These are phyloP conservation scores for Drosophila testacea DNA, from an alignment of 2,888 invertebrate genomes.

Conservation along the genomic window DNA sequence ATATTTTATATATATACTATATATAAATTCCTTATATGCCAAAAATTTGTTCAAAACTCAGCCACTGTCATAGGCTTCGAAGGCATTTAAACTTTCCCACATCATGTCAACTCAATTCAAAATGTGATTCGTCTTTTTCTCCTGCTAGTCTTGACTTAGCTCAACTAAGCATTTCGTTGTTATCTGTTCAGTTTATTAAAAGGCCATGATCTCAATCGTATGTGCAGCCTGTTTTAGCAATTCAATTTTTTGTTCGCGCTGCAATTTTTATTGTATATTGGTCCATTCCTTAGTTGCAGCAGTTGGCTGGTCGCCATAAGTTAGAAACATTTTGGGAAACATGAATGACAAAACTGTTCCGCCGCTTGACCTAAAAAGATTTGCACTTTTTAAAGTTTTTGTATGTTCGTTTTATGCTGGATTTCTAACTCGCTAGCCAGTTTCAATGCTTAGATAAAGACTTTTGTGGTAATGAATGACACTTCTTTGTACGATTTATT, in stretches of 20 bases:
- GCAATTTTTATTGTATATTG: conserved; percentile 46
- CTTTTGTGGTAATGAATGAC: conserved; percentile 44
- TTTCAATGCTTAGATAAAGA: conserved; percentile 60
- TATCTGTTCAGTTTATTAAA: conserved; percentile 41
- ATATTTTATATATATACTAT: background rate
- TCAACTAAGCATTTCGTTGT: conserved; percentile 54
- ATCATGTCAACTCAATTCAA: background rate
- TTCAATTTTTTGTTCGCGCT: background rate
- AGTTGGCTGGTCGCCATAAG: conserved; percentile 44
- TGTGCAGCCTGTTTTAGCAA: background rate
- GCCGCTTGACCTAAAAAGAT: conserved; percentile 46
- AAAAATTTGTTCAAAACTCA: background rate
- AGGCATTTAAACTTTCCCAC: background rate
- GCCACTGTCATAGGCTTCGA: background rate
- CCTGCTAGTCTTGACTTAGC: background rate
- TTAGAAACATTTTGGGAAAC: conserved; percentile 28
- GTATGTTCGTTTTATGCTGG: conserved; percentile 29
- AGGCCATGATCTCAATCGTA: conserved; percentile 4
- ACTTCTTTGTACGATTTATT: conserved; percentile 14
- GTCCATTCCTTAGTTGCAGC: conserved; percentile 12
- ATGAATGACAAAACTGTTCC: conserved; percentile 39
- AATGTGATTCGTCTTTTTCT: background rate
- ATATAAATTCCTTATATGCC: background rate
- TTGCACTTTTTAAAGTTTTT: conserved; percentile 52
- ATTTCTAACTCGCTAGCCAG: conserved; percentile 38